Evolutionary conservation across 2,888 invertebrate genomes (phyloP).

Genomic region (Digitonthophagus gazella): DNA sequence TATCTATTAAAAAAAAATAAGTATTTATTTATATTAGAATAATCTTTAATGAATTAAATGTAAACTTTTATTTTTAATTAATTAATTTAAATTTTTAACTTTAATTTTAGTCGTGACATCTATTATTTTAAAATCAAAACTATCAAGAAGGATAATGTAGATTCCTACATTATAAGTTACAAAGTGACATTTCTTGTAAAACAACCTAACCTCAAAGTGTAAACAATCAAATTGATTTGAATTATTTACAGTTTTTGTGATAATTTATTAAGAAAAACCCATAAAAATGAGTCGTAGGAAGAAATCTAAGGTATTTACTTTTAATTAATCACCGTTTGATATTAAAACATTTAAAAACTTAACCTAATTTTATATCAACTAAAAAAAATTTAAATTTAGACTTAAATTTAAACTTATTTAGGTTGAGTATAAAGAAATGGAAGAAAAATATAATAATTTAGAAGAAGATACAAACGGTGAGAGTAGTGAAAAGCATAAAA

Average conservation of each 20-base stretch:
- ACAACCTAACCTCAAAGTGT: not conserved
- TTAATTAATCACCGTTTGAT: no score
- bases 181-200: no score
- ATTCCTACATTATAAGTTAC: no score
- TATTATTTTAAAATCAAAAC: no score
- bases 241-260: not conserved
- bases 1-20: no score
- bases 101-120: no score
- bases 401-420: slow-evolving; percentile 37
- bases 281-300: slow-evolving; percentile 48
- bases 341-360: not conserved
- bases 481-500: slow-evolving; percentile 63
- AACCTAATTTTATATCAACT: not conserved
- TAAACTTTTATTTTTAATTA: no score
- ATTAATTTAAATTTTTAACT: no score
- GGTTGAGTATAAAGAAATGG: slow-evolving; percentile 67
- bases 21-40: no score
- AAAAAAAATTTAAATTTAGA: not conserved
- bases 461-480: slow-evolving; percentile 61
- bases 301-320: slow-evolving; percentile 47
- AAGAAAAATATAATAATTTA: slow-evolving; percentile 62
- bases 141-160: no score
- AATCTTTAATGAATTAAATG: no score
- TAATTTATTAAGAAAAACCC: slow-evolving; percentile 4
- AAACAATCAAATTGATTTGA: not conserved